phyloP scores from a whole-genome alignment of 2,888 invertebrate species.

The Drymonia ruficornis region DNA sequence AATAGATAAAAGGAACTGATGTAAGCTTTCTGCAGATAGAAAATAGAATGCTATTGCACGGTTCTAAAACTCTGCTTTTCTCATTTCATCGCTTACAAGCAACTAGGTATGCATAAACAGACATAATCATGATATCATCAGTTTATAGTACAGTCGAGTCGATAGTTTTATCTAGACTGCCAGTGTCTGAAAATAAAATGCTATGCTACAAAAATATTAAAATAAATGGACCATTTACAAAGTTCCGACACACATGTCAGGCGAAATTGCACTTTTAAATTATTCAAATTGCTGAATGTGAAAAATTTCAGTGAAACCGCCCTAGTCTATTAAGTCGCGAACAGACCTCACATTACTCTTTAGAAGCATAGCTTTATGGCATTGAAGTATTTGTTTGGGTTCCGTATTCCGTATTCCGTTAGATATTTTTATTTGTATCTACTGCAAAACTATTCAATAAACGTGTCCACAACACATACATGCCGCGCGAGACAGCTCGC shows the following conservation, averaged over 20 bases:
- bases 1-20: background rate
- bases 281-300: slow-evolving; percentile 3
- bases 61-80: slow-evolving; percentile 1
- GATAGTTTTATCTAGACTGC: too few species aligned
- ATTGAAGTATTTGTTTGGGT: background rate
- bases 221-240: slow-evolving; percentile 1
- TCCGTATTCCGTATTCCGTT: too few species aligned
- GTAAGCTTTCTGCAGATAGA: background rate
- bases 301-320: background rate
- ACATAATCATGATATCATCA: background rate
- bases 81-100: background rate
- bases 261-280: background rate
- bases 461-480: too few species aligned
- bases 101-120: background rate
- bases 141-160: too few species aligned
- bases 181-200: too few species aligned
- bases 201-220: background rate
- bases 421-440: too few species aligned
- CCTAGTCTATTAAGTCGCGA: background rate
- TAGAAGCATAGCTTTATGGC: background rate
- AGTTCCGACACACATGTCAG: background rate
- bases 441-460: too few species aligned
- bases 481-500: too few species aligned
- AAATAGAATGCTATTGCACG: background rate
- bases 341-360: background rate